These are phyloP conservation scores for Oreohelix idahoensis DNA, from an alignment of 1,140 invertebrate species.

Conservation along the genomic window DNA sequence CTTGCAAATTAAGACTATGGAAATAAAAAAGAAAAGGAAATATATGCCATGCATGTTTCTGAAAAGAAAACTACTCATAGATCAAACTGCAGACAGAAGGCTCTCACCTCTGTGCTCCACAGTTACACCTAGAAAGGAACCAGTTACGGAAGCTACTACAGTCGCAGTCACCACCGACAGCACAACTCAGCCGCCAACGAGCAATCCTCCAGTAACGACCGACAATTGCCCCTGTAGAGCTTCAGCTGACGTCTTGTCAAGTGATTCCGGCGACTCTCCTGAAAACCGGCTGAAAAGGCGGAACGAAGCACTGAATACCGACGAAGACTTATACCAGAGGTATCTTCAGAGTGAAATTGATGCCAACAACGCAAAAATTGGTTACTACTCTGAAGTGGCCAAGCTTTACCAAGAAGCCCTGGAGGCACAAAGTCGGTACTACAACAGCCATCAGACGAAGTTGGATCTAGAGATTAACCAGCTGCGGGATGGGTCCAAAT, in stretches of 20 bases:
- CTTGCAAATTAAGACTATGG: too few relatives aligned
- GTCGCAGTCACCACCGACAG: neutral
- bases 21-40: neutral
- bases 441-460: neutral
- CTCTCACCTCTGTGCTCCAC: constrained; percentile 9
- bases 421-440: neutral
- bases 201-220: neutral
- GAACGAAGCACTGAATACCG: neutral
- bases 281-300: neutral
- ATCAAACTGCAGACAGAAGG: neutral
- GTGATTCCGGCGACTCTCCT: neutral
- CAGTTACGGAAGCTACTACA: constrained; percentile 4
- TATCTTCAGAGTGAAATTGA: constrained; percentile 17
- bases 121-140: neutral
- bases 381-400: neutral
- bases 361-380: constrained; percentile 8
- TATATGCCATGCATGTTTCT: neutral
- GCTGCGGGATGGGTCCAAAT: neutral
- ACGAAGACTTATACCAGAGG: constrained; percentile 4
- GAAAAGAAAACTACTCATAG: neutral
- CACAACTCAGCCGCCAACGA: constrained; percentile 25
- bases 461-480: neutral
- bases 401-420: neutral
- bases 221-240: neutral
- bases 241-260: neutral